These are phyloP conservation scores for Melierax canorus DNA, from an alignment of 2,113 vertebrate genomes.

Conservation along the genomic window DNA sequence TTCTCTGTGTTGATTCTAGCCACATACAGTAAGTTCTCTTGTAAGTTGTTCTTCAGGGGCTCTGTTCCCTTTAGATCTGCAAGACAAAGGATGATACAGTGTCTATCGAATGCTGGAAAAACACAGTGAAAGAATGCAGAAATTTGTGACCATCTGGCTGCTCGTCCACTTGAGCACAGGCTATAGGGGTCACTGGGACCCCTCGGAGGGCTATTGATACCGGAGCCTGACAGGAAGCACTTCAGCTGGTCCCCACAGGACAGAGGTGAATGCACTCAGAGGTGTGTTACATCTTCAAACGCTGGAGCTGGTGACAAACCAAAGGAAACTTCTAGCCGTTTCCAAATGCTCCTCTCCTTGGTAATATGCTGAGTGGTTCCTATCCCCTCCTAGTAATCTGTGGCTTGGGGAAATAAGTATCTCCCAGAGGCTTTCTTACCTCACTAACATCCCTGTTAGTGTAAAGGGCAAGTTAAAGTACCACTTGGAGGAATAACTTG, in stretches of 20 bases:
- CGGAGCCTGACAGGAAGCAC: slow-evolving; percentile 68
- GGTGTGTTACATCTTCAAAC: slow-evolving; percentile 42
- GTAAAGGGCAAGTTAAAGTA: not conserved
- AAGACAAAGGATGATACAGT: slow-evolving; percentile 10
- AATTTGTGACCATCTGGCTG: slow-evolving; percentile 70
- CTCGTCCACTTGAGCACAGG: slow-evolving; percentile 77
- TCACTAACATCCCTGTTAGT: not conserved
- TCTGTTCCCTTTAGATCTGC: slow-evolving; percentile 11
- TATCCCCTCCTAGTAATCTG: not conserved
- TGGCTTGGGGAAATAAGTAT: not conserved
- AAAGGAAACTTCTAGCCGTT: slow-evolving; percentile 3
- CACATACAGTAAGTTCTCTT: not conserved
- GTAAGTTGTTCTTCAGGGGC: not conserved
- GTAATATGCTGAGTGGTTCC: not conserved
- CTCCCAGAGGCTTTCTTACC: not conserved
- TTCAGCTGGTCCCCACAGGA: slow-evolving; percentile 63
- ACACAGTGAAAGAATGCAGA: slow-evolving; percentile 70
- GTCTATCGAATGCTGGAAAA: slow-evolving; percentile 58
- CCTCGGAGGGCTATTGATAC: slow-evolving; percentile 68
- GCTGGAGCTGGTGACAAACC: slow-evolving; percentile 36
- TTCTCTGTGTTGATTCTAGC: not conserved
- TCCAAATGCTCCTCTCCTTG: not conserved
- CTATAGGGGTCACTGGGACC: slow-evolving; percentile 76
- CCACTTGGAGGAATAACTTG: not conserved
- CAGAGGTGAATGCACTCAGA: slow-evolving; percentile 44